Percentiles rank a stretch among this genome's conserved stretches.
phyloP scores from a whole-genome alignment of 2,888 invertebrate species.

The Trissolcus brochymenae region DNA sequence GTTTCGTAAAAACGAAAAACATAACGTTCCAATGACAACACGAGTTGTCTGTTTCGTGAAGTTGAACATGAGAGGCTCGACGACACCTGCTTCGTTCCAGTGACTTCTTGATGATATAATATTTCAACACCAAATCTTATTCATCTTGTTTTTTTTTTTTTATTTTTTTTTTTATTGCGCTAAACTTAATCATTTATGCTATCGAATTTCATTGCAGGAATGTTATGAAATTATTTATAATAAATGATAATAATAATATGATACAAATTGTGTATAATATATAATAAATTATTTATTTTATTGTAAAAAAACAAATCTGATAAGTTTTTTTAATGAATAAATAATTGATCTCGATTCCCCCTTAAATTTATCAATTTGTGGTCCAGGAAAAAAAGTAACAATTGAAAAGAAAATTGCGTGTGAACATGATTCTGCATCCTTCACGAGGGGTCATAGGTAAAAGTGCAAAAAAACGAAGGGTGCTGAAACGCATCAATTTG shows the following conservation, averaged over 20 bases:
- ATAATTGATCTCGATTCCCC: not conserved
- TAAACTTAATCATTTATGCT: no score
- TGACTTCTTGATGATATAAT: slow-evolving; percentile 26
- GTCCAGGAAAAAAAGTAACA: slow-evolving; percentile 20
- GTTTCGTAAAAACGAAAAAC: no score
- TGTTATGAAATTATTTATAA: no score
- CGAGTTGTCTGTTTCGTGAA: slow-evolving; percentile 20
- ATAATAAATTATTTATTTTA: no score
- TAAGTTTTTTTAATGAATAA: no score
- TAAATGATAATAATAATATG: no score
- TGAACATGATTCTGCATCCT: slow-evolving; percentile 44
- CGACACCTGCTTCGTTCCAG: slow-evolving; percentile 30
- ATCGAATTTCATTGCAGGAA: no score
- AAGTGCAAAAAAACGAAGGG: slow-evolving; percentile 43
- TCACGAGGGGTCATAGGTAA: slow-evolving; percentile 45
- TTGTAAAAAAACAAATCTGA: no score
- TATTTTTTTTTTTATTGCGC: no score
- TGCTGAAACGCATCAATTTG: slow-evolving; percentile 58
- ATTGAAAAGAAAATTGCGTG: slow-evolving; percentile 32
- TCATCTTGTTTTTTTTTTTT: no score
- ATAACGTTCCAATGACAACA: slow-evolving; percentile 8
- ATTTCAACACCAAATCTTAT: slow-evolving; percentile 15
- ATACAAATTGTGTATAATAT: no score
- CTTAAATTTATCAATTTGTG: slow-evolving; percentile 12
- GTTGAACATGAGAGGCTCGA: slow-evolving; percentile 5